phyloP scores from a whole-genome alignment of 2,113 vertebrate genomes.

The Neodon shergylaensis region DNA sequence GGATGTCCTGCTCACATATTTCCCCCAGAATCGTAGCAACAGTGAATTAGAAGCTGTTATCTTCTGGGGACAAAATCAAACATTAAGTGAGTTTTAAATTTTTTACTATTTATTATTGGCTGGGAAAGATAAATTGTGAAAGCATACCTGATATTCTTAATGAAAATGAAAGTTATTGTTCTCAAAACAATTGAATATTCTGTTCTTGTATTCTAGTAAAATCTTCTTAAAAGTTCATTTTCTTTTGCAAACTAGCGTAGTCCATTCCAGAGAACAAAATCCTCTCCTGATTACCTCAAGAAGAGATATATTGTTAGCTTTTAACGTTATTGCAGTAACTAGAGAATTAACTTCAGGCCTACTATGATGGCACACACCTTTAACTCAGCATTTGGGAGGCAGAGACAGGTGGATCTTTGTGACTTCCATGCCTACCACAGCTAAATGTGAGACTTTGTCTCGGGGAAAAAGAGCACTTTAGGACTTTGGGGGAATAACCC shows the following conservation, averaged over 20 bases:
- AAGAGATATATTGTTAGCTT: not conserved
- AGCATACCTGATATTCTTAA: not conserved
- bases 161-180: constrained; percentile 3
- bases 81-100: constrained; percentile 88
- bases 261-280: not conserved
- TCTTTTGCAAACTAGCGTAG: not conserved
- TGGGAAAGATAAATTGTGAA: not conserved
- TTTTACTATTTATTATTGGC: constrained; percentile 26
- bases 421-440: not conserved
- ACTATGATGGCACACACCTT: not conserved
- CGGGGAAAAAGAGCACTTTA: not conserved
- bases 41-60: constrained; percentile 86
- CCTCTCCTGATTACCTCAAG: not conserved
- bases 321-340: not conserved
- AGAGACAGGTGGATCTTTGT: not conserved
- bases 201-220: not conserved
- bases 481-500: not conserved
- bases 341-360: not conserved
- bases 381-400: not conserved
- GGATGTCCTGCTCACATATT: constrained; percentile 94
- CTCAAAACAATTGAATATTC: constrained; percentile 1
- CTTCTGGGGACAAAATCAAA: constrained; percentile 97
- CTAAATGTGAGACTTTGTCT: not conserved
- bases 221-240: not conserved
- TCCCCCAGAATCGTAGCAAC: constrained; percentile 57